Evolutionary conservation across 1,140 invertebrate species (phyloP).

Genomic region (Drosophila melanica): DNA sequence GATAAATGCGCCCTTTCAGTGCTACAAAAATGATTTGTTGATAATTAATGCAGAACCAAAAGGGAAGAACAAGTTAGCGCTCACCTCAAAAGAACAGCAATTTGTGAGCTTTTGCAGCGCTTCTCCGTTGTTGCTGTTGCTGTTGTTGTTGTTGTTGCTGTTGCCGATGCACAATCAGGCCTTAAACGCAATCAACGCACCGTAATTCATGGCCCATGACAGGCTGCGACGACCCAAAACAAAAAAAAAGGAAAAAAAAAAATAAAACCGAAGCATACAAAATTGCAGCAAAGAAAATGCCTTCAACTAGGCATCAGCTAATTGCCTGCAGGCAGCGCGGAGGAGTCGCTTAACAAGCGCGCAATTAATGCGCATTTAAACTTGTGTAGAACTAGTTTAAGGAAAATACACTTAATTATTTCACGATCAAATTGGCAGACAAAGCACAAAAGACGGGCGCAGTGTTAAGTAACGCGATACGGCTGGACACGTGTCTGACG

Average conservation of each 20-base stretch:
- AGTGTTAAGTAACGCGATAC: constrained; percentile 4
- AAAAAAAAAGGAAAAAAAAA: background rate
- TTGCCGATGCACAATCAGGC: constrained; percentile 57
- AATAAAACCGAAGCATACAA: background rate
- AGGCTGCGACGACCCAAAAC: constrained; percentile 25
- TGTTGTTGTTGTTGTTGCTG: constrained; percentile 37
- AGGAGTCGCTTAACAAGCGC: constrained; percentile 59
- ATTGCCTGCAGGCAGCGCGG: constrained; percentile 39
- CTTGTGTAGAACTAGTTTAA: constrained; percentile 12
- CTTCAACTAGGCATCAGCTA: constrained; percentile 59
- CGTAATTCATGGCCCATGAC: constrained; percentile 67
- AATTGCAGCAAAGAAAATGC: constrained; percentile 7
- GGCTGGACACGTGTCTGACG: background rate
- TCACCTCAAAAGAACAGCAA: constrained; percentile 67
- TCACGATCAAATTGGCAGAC: constrained; percentile 58
- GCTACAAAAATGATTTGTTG: constrained; percentile 81
- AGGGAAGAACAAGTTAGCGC: constrained; percentile 50
- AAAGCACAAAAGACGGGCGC: background rate
- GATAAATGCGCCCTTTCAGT: constrained; percentile 77
- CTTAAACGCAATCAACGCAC: constrained; percentile 81
- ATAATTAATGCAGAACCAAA: constrained; percentile 76
- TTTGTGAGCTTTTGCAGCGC: constrained; percentile 44
- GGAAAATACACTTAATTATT: constrained; percentile 28
- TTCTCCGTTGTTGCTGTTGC: constrained; percentile 14
- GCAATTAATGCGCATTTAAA: constrained; percentile 63